These are phyloP conservation scores for Melanostoma scalare DNA, from an alignment of 2,888 invertebrate species.

Conservation along the genomic window DNA sequence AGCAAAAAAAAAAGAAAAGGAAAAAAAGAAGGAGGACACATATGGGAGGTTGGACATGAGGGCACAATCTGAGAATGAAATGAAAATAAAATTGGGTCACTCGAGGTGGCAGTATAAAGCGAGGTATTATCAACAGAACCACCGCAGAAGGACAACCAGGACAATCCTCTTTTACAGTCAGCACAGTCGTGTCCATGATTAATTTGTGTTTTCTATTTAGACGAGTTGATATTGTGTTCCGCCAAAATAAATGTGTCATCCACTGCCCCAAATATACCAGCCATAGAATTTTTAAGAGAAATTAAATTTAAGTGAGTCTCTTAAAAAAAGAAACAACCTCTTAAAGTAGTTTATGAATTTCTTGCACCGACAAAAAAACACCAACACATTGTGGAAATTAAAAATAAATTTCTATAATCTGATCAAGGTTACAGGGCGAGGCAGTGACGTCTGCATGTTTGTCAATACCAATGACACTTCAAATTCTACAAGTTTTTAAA, in stretches of 20 bases:
- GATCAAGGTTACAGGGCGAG: slow-evolving; percentile 56
- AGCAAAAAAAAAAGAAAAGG: background rate
- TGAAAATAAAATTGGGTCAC: slow-evolving; percentile 49
- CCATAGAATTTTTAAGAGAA: slow-evolving; percentile 10
- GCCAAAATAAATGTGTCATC: slow-evolving; percentile 30
- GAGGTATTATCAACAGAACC: slow-evolving; percentile 38
- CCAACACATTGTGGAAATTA: slow-evolving; percentile 41
- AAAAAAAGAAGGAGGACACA: slow-evolving; percentile 14
- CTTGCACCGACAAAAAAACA: slow-evolving; percentile 24
- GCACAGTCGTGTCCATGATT: slow-evolving; percentile 33
- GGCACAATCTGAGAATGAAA: slow-evolving; percentile 12
- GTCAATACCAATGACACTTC: slow-evolving; percentile 62
- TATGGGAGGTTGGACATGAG: slow-evolving; percentile 20
- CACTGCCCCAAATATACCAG: slow-evolving; percentile 24
- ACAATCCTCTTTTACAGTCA: background rate
- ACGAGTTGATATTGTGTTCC: slow-evolving; percentile 10
- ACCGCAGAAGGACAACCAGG: slow-evolving; percentile 13
- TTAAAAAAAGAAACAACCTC: slow-evolving; percentile 9
- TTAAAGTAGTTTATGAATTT: slow-evolving; percentile 19
- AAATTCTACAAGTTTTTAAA: background rate
- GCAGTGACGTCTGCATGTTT: slow-evolving; percentile 74
- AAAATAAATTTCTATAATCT: slow-evolving; percentile 61
- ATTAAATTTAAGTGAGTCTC: background rate
- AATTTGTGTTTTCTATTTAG: slow-evolving; percentile 33
- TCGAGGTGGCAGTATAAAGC: slow-evolving; percentile 62